Base-by-base conservation (phyloP, 1,140 invertebrate species). In the Drosophila obscura region DNA sequence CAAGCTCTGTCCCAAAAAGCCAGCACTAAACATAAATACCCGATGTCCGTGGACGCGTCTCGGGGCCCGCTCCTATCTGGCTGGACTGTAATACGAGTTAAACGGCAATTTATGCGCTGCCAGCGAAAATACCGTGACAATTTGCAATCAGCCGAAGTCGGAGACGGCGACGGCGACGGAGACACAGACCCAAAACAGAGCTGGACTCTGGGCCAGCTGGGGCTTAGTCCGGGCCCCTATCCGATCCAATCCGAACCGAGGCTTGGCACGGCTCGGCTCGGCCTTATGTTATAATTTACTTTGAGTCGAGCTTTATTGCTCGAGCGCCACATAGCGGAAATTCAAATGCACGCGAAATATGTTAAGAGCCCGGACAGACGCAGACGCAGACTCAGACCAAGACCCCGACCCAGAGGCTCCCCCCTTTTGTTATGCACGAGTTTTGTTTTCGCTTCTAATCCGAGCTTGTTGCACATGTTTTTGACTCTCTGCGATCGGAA, bases 101-200 rank as follows among this genome's bases (percentile, higher is more conserved):
- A 83, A 79, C 84, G 72, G 61, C 72, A 89, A 88, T 88, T 88
- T 88, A 89, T 89, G 84, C 73, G 83, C 83, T 88, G 85, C 84
- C 79, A 65, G 83, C 73, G 66, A 88, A 87, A 85, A 87, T 87
- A 88, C 83, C 84, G 84, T 88, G 84, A 88, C 83, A 87, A 87
- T 87, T 88, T 83, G 84, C 83, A 83, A 88, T 87, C 83, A 87
- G 83, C 82, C 48, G 65, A 59, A 59, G 53, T 62, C 58, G 43
- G 48, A 71, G 31, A 31, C 28, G 24, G 64, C 58, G 48, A 39
- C 35, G 55, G 68, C 48, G 24, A 63, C 46, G 19, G 19, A 19
- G 19, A 19, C 19, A 19, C 19, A 19, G 19, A 19, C 19, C 19
- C 19, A 19, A 19, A 19, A 41, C 48, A 31, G 11, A 69, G 61